Percentiles rank a stretch among this genome's conserved stretches.
These are phyloP conservation scores for Noctua janthina DNA, from an alignment of 2,888 invertebrate genomes.

Conservation along the genomic window DNA sequence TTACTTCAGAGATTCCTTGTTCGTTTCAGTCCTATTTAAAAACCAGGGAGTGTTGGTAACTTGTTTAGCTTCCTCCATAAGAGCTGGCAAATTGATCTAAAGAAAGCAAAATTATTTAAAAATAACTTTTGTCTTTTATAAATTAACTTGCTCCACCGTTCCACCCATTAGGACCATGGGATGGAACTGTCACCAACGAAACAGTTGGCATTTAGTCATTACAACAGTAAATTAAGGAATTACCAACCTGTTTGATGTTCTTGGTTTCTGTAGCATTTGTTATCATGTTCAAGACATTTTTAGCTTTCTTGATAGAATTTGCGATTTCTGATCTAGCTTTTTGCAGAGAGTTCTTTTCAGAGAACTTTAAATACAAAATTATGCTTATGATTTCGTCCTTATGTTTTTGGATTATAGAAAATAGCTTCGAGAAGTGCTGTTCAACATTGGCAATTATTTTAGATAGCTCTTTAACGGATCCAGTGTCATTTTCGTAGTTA, in stretches of 20 bases:
- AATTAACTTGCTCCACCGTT: too few species aligned
- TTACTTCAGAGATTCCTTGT: slow-evolving; percentile 79
- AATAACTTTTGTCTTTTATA: too few species aligned
- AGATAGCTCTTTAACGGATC: slow-evolving; percentile 73
- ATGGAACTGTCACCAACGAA: too few species aligned
- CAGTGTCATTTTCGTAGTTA: slow-evolving; percentile 80
- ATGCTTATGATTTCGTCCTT: slow-evolving; percentile 84
- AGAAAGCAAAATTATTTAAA: neutral
- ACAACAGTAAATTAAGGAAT: slow-evolving; percentile 4
- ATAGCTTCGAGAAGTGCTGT: slow-evolving; percentile 88
- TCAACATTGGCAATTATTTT: slow-evolving; percentile 80
- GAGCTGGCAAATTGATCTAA: slow-evolving; percentile 79
- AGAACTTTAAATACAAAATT: slow-evolving; percentile 76
- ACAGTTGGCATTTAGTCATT: too few species aligned
- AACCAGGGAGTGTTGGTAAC: slow-evolving; percentile 81
- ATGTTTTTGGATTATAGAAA: slow-evolving; percentile 87
- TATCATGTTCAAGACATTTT: slow-evolving; percentile 72
- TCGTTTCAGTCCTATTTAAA: slow-evolving; percentile 75
- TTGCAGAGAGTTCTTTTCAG: slow-evolving; percentile 79
- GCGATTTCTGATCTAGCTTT: slow-evolving; percentile 77
- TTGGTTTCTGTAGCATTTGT: slow-evolving; percentile 69
- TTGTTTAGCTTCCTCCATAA: slow-evolving; percentile 80
- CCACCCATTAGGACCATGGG: too few species aligned
- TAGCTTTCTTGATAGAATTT: slow-evolving; percentile 77
- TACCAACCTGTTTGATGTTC: slow-evolving; percentile 77